A percentile compares a stretch with the other conserved stretches of the same genome.
Conservation (phyloP, 2,113 vertebrate species). For the Prietella phreatophila region DNA sequence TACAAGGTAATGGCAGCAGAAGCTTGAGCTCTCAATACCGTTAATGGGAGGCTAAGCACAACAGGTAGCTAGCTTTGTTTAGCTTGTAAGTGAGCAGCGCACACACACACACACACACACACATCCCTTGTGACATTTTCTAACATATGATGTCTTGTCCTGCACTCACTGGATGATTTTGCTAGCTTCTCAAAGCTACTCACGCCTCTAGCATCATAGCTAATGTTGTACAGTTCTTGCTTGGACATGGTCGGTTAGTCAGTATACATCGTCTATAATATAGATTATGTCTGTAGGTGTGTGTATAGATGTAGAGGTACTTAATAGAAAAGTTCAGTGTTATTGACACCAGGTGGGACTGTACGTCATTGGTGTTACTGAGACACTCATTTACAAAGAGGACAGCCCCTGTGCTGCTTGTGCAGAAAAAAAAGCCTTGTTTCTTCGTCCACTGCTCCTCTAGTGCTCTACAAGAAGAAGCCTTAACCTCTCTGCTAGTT, state of each 20-base stretch:
- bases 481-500: constrained; percentile 56
- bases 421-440: constrained; percentile 28
- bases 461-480: constrained; percentile 26
- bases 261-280: constrained; percentile 34
- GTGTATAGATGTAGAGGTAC: constrained; percentile 22
- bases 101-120: neutral
- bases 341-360: constrained; percentile 58
- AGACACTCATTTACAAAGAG: constrained; percentile 8
- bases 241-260: constrained; percentile 13
- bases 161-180: neutral
- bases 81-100: constrained; percentile 6
- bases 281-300: constrained; percentile 40
- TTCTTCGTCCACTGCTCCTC: constrained; percentile 54
- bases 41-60: constrained; percentile 18
- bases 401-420: constrained; percentile 16
- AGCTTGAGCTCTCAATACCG: constrained; percentile 23
- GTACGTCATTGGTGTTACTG: constrained; percentile 35
- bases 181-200: constrained; percentile 3
- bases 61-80: neutral
- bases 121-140: neutral
- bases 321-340: constrained; percentile 44
- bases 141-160: neutral
- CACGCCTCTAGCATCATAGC: neutral
- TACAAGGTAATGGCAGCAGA: constrained; percentile 33
- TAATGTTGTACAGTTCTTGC: constrained; percentile 2